A percentile compares a stretch with the other conserved stretches of the same genome.
Evolutionary conservation across 1,140 invertebrate species (phyloP).

Genomic region (Tetragnatha versicolor): DNA sequence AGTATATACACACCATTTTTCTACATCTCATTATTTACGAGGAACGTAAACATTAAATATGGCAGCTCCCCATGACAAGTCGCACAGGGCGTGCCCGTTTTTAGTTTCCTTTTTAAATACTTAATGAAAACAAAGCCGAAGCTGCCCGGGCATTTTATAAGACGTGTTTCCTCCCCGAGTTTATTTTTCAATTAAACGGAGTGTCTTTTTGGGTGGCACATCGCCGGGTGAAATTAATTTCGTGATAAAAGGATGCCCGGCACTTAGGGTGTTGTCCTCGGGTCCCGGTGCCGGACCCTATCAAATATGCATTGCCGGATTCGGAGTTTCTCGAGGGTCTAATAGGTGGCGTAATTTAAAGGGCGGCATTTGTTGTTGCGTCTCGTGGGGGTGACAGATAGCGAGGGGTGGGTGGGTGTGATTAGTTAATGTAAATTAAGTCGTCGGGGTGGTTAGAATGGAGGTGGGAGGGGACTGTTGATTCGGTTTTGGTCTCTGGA

Average conservation of each 20-base stretch:
- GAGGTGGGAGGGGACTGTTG: too few relatives aligned
- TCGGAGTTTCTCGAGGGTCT: slow-evolving; percentile 12
- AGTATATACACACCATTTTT: slow-evolving; percentile 36
- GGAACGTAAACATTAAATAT: slow-evolving; percentile 51
- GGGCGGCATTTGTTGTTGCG: slow-evolving; percentile 3
- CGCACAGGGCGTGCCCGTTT: slow-evolving; percentile 38
- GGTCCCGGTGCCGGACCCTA: neutral
- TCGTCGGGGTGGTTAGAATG: too few relatives aligned
- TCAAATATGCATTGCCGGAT: slow-evolving; percentile 43
- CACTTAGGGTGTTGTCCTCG: slow-evolving; percentile 45
- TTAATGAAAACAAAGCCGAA: slow-evolving; percentile 41
- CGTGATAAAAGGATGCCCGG: slow-evolving; percentile 50
- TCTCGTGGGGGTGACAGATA: neutral
- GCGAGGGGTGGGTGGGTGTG: too few relatives aligned
- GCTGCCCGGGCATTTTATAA: neutral
- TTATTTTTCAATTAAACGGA: slow-evolving; percentile 54
- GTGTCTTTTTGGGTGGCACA: slow-evolving; percentile 51
- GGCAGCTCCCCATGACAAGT: slow-evolving; percentile 42
- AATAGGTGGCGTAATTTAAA: slow-evolving; percentile 23
- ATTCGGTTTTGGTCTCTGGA: too few relatives aligned
- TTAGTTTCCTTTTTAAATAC: slow-evolving; percentile 50
- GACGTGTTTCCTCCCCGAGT: slow-evolving; percentile 20
- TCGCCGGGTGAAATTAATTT: slow-evolving; percentile 45
- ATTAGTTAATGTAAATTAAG: too few relatives aligned
- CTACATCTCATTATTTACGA: slow-evolving; percentile 46